Evolutionary conservation across 2,888 invertebrate species (phyloP), one percentile per base, ranked within the genome.

Genomic region (Leptopilina syphax): DNA sequence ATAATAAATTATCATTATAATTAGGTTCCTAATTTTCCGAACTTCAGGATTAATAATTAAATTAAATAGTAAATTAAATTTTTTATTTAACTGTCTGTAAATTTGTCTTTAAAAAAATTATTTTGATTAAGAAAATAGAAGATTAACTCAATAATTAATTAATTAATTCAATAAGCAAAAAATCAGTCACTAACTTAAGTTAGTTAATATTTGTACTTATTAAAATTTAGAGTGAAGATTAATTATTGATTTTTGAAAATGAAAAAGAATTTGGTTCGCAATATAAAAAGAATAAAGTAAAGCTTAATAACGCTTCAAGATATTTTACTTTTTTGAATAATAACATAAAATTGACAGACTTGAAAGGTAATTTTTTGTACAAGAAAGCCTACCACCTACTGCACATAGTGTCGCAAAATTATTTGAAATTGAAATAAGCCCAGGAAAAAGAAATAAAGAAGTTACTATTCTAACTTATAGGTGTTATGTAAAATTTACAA

Each of bases 371-470:
- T 24, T 24, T 63, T 63, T 24, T 63, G 18, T 24, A 24, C 24
- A 63, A 63, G 24, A 63, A 24, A 63, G 18, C 63, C 12, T n/a
- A n/a, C 57, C 12, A 8, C 24, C 12, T n/a, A n/a, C 13, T 57
- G 57, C 57, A 34, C 4, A 34, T 9, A 24, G 63, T 63, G 63
- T 63, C 63, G 63, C 63, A 63, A 63, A 63, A 63, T 63, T 63
- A 63, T 63, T 63, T 63, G 63, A 63, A 63, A 63, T 63, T 63
- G 24, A 63, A 63, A 63, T 24, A 63, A 63, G 63, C 18, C 24
- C 24, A 1, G 63, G 18, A 8, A 24, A 9, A 63, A 63, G 63
- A 63, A 63, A 63, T 63, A 63, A 63, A 18, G 24, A 7, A 63
- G 63, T 63, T 63, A 63, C 63, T 63, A 63, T 24, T 63, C 18